These are phyloP conservation scores for Eudemis profundana DNA, from an alignment of 2,888 invertebrate genomes.

Conservation along the genomic window DNA sequence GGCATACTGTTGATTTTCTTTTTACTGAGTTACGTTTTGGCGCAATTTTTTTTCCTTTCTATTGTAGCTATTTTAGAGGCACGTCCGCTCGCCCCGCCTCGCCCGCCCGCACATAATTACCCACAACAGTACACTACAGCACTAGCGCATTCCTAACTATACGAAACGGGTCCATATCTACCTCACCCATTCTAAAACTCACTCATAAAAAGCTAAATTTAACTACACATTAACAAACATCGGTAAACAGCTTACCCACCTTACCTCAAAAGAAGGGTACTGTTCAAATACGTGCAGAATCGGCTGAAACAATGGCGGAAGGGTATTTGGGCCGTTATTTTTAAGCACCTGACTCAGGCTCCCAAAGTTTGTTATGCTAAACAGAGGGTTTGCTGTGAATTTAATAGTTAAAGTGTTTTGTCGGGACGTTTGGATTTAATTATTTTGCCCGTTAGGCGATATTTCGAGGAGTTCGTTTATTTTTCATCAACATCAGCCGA, in stretches of 20 bases:
- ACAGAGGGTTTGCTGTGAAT: constrained; percentile 20
- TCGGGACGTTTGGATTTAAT: constrained; percentile 13
- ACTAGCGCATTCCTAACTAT: too few relatives aligned
- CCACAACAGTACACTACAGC: too few relatives aligned
- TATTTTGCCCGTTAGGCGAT: neutral
- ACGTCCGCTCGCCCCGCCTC: too few relatives aligned
- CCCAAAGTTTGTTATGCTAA: constrained; percentile 64
- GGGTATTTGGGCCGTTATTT: constrained; percentile 83
- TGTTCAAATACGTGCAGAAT: constrained; percentile 54
- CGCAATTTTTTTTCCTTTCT: too few relatives aligned
- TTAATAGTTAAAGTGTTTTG: constrained; percentile 25
- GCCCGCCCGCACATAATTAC: too few relatives aligned
- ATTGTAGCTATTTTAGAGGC: too few relatives aligned
- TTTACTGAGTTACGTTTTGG: too few relatives aligned
- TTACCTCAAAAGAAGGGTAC: constrained; percentile 28
- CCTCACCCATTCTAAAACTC: too few relatives aligned
- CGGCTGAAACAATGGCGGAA: constrained; percentile 70
- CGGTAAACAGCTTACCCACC: constrained; percentile 21
- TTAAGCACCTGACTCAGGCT: constrained; percentile 78
- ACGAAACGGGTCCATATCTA: too few relatives aligned
- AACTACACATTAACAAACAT: constrained; percentile 17
- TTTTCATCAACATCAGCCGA: neutral
- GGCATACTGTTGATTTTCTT: too few relatives aligned
- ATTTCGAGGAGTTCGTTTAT: neutral
- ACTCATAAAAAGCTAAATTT: constrained; percentile 17